phyloP scores from a whole-genome alignment of 2,797 vertebrate species.

The Pangasius larnaudii region DNA sequence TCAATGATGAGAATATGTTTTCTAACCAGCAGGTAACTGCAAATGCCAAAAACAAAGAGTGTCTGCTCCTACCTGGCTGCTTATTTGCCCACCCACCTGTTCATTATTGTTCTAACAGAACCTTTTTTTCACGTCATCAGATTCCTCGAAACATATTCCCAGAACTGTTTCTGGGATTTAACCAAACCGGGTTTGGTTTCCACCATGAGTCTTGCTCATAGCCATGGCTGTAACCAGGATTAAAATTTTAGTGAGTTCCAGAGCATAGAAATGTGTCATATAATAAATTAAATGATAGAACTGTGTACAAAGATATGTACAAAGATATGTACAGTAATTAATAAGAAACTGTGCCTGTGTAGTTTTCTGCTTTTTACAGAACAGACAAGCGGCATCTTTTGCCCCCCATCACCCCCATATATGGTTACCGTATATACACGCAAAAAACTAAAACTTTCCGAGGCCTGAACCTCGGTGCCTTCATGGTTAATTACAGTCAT shows the following conservation, averaged over 20 bases:
- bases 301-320: no score
- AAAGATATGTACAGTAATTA: not conserved
- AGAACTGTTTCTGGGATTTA: not conserved
- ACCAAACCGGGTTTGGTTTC: slow-evolving; percentile 20
- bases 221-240: not conserved
- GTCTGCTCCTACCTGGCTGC: slow-evolving; percentile 44
- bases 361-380: not conserved
- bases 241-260: not conserved
- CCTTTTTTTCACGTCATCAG: not conserved
- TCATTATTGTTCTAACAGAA: not conserved
- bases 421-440: not conserved
- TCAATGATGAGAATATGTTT: slow-evolving; percentile 75
- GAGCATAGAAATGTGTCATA: not conserved
- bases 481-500: not conserved
- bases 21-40: slow-evolving; percentile 72
- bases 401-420: not conserved
- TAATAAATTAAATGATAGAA: not conserved
- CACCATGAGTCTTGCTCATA: slow-evolving; percentile 12
- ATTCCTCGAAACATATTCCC: not conserved
- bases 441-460: not conserved
- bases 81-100: slow-evolving; percentile 9
- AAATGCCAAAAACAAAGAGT: slow-evolving; percentile 54
- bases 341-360: not conserved
- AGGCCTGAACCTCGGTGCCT: not conserved
- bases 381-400: not conserved